Base-by-base conservation (phyloP, 2,797 vertebrate species). In the Champsocephalus esox region DNA sequence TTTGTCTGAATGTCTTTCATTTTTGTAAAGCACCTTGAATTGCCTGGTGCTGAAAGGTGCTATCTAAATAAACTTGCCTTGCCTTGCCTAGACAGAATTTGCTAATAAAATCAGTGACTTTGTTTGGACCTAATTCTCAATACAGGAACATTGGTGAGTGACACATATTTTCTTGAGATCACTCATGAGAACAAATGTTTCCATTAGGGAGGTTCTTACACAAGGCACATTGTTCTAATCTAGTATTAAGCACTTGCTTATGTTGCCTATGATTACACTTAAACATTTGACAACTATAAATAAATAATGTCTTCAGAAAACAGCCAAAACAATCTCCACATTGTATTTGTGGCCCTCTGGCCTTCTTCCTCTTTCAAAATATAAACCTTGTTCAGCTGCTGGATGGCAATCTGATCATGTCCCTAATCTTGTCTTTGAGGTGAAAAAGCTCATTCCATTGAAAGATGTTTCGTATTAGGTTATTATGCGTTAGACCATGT, bases 381-480 rank as follows among this genome's bases (percentile, higher is more conserved):
- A 19, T 66, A 6, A 82, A 62, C 32, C 52, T 24, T 32, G 9
- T 46, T 58, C 48, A 19, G 38, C 32, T 49, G 59, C 57, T 76
- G 43, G 54, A 69, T 32, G 56, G 73, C 49, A 72, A 84, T 55
- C 34, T 13, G 70, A 83, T 16, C 63, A 64, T 11, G 48, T 52
- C 44, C 61, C 72, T 73, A 58, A 49, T 85, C 73, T 75, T 0
- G 60, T 87, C 72, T 82, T n/a, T 63, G 66, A 80, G 81, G 65
- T 79, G 79, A 50, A 75, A 87, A 72, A 65, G 44, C 64, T 73
- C 77, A 57, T 17, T 28, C 52, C 44, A 61, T 54, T 66, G 70
- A 80, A 73, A 28, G 10, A 44, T 16, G 43, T 52, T 41, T 56
- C 49, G 32, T 54, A 0, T 68, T 73, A 77, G 41, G 56, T 80